Evolutionary conservation across 2,113 vertebrate species (phyloP).

Genomic region (Hydrochoerus hydrochaeris): DNA sequence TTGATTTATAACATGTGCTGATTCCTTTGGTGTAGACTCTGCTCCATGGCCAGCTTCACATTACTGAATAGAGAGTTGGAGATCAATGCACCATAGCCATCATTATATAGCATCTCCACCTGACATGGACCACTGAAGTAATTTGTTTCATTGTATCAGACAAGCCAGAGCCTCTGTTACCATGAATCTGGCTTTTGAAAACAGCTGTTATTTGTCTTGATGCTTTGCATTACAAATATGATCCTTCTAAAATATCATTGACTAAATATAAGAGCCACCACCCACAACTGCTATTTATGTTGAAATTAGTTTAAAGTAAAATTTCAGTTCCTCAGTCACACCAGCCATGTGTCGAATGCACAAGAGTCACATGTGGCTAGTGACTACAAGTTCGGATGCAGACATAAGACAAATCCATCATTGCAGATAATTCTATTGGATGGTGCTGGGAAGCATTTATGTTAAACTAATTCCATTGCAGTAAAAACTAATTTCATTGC

Average conservation of each 20-base stretch:
- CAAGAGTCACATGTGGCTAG: background rate
- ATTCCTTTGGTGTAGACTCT: background rate
- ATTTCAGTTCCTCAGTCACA: background rate
- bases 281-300: background rate
- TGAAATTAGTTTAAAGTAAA: background rate
- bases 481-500: conserved; percentile 34
- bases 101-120: too few species aligned
- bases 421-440: background rate
- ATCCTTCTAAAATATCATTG: background rate
- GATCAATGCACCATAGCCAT: background rate
- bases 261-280: background rate
- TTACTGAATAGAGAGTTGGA: background rate
- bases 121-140: background rate
- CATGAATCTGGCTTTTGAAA: background rate
- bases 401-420: background rate
- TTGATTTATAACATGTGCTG: background rate
- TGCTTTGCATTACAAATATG: background rate
- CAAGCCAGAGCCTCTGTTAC: background rate
- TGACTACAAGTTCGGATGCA: background rate
- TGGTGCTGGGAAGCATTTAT: background rate
- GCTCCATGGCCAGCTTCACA: background rate
- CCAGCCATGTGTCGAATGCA: background rate
- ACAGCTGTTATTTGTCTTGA: background rate
- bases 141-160: background rate
- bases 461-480: conserved; percentile 40